phyloP scores from a whole-genome alignment of 1,140 invertebrate genomes.

The Leptopilina clavipes region DNA sequence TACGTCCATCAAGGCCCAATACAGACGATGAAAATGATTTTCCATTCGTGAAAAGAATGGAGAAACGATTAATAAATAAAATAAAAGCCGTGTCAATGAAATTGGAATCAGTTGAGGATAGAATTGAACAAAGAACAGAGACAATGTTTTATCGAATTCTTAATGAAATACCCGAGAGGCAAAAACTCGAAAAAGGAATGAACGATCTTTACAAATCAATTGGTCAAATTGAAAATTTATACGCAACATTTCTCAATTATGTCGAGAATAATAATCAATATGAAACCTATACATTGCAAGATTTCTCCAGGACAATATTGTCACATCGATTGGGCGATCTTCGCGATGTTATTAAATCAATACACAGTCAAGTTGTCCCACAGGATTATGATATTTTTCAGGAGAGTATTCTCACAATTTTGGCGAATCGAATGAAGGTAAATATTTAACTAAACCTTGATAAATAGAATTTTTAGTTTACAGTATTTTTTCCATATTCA shows the following conservation, averaged over 20 bases:
- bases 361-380: slow-evolving; percentile 78
- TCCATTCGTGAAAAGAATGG: slow-evolving; percentile 76
- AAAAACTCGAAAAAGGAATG: slow-evolving; percentile 75
- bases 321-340: slow-evolving; percentile 77
- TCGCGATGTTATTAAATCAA: slow-evolving; percentile 79
- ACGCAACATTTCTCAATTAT: slow-evolving; percentile 77
- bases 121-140: slow-evolving; percentile 46
- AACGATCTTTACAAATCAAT: slow-evolving; percentile 77
- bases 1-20: slow-evolving; percentile 60
- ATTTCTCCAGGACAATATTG: slow-evolving; percentile 81
- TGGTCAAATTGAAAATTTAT: slow-evolving; percentile 76
- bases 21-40: slow-evolving; percentile 75
- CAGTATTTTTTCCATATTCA: not conserved
- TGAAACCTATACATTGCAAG: slow-evolving; percentile 80
- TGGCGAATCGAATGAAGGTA: slow-evolving; percentile 76
- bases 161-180: slow-evolving; percentile 65
- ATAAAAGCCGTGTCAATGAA: slow-evolving; percentile 71
- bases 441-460: too few relatives aligned
- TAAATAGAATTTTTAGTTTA: too few relatives aligned
- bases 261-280: slow-evolving; percentile 69
- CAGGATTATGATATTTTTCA: slow-evolving; percentile 63
- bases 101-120: slow-evolving; percentile 62
- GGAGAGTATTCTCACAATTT: slow-evolving; percentile 71
- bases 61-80: slow-evolving; percentile 74
- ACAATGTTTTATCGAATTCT: slow-evolving; percentile 64